These are phyloP conservation scores for Apotomis turbidana DNA, from an alignment of 2,888 invertebrate species.

Conservation along the genomic window DNA sequence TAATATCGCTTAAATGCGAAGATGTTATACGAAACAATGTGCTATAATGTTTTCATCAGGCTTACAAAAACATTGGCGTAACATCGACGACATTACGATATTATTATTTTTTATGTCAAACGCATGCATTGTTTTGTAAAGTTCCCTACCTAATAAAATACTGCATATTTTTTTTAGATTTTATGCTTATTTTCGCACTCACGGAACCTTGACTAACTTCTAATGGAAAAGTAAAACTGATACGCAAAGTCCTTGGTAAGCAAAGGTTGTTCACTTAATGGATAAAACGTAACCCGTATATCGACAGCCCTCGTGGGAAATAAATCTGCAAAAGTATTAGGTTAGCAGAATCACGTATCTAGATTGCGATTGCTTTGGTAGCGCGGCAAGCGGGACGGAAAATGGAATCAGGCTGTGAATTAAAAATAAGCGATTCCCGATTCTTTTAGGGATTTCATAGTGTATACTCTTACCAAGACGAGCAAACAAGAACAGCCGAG, in stretches of 20 bases:
- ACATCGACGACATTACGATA: no score
- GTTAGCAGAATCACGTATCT: constrained; percentile 9
- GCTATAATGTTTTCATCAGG: no score
- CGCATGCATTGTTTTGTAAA: no score
- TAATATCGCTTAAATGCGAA: no score
- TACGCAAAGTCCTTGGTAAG: neutral
- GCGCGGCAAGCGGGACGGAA: constrained; percentile 2
- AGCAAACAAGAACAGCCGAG: no score
- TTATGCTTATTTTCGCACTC: no score
- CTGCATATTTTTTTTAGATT: no score
- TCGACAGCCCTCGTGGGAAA: constrained; percentile 21
- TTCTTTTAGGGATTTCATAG: neutral
- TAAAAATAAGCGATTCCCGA: constrained; percentile 6
- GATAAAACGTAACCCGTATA: constrained; percentile 1
- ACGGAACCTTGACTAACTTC: neutral
- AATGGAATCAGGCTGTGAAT: constrained; percentile 4
- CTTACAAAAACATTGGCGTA: no score
- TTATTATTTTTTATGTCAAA: no score
- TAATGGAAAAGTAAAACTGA: constrained; percentile 4
- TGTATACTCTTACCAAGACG: no score
- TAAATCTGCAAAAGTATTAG: constrained; percentile 24
- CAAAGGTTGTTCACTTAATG: constrained; percentile 24
- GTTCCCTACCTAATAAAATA: no score
- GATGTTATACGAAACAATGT: no score
- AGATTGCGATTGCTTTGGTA: neutral